phyloP scores from a whole-genome alignment of 1,140 invertebrate species.

The Anastrepha obliqua region DNA sequence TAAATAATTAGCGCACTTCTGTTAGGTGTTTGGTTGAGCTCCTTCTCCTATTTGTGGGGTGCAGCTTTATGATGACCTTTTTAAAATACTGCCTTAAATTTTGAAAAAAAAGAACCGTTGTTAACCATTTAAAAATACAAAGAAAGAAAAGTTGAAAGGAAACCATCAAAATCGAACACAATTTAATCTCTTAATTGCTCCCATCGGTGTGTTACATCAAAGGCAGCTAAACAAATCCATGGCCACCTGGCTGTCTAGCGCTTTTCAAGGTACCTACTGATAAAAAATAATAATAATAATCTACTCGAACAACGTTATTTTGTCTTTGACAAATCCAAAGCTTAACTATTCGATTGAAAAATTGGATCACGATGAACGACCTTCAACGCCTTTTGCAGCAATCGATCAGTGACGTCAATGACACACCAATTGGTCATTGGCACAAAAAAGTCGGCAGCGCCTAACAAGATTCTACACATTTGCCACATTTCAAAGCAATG shows the following conservation, averaged over 20 bases:
- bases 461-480: not conserved
- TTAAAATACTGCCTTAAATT: too few relatives aligned
- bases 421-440: constrained; percentile 39
- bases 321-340: not conserved
- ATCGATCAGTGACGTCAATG: constrained; percentile 43
- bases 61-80: too few relatives aligned
- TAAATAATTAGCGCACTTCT: too few relatives aligned
- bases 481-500: not conserved
- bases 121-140: too few relatives aligned
- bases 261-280: not conserved
- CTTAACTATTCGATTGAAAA: not conserved
- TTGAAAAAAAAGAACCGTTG: too few relatives aligned
- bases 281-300: not conserved
- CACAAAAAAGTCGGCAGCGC: constrained; percentile 1
- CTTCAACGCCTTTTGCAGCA: not conserved
- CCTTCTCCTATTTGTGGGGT: too few relatives aligned
- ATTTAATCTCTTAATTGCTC: too few relatives aligned
- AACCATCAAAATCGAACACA: too few relatives aligned
- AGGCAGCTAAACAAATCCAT: too few relatives aligned
- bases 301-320: not conserved
- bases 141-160: too few relatives aligned
- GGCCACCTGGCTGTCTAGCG: not conserved
- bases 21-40: too few relatives aligned
- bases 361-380: constrained; percentile 32
- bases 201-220: too few relatives aligned